A percentile compares a stretch with the other conserved stretches of the same genome.
phyloP scores from a whole-genome alignment of 2,797 vertebrate genomes.

The Platyrinchus mystaceus region DNA sequence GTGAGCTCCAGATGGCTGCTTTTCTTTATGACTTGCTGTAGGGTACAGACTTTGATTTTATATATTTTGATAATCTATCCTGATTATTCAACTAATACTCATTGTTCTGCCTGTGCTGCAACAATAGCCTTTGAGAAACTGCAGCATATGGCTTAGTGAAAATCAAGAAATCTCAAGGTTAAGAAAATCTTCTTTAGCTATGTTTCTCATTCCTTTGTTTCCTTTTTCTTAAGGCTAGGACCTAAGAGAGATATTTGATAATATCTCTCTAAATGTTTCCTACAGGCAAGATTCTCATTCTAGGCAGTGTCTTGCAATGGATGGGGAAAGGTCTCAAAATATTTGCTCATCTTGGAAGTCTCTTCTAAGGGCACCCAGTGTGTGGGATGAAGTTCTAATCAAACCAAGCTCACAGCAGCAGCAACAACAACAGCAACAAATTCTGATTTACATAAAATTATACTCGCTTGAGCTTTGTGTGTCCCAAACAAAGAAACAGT shows the following conservation, averaged over 20 bases:
- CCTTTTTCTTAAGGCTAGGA: neutral
- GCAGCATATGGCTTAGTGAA: slow-evolving; percentile 22
- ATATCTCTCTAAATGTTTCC: neutral
- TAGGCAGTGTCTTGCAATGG: neutral
- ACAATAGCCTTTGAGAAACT: neutral
- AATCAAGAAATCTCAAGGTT: slow-evolving; percentile 20
- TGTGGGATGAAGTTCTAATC: neutral
- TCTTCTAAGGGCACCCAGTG: neutral
- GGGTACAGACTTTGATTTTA: slow-evolving; percentile 52
- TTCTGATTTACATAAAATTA: neutral
- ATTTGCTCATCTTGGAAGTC: neutral
- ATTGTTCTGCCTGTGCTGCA: slow-evolving; percentile 2
- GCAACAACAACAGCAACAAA: neutral
- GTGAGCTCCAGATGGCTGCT: slow-evolving; percentile 59
- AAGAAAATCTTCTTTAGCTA: neutral
- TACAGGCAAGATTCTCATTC: neutral
- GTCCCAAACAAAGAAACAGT: neutral
- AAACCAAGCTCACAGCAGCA: neutral
- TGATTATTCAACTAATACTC: slow-evolving; percentile 63
- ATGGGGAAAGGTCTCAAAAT: neutral
- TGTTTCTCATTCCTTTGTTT: neutral
- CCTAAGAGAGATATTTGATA: neutral
- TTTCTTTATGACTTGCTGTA: slow-evolving; percentile 57
- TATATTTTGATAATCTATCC: slow-evolving; percentile 66
- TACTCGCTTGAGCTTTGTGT: neutral